Conservation (phyloP, 2,888 invertebrate genomes). For the Nymphalis c-album region DNA sequence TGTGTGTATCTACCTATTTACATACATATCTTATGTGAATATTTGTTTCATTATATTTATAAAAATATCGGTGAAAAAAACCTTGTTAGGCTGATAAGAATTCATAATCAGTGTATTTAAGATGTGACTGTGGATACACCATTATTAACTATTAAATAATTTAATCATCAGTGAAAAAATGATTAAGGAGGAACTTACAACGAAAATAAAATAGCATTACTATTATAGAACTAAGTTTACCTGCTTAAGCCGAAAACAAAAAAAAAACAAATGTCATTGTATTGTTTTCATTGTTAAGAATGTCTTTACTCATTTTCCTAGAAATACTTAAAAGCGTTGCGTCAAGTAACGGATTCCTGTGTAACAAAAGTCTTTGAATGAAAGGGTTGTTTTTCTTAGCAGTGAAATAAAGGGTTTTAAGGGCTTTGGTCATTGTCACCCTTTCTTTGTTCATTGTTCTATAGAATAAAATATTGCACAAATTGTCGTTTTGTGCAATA, state of each 20-base stretch:
- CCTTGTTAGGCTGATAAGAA: too few relatives aligned
- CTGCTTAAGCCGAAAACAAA: not conserved
- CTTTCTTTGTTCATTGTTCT: conserved; percentile 68
- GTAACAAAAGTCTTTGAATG: conserved; percentile 65
- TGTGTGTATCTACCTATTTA: too few relatives aligned
- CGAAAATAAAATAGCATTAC: not conserved
- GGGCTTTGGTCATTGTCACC: conserved; percentile 64
- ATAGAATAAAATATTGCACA: conserved; percentile 63
- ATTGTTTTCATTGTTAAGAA: conserved; percentile 20
- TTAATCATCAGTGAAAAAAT: not conserved
- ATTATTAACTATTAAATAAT: too few relatives aligned
- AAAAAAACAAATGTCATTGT: not conserved
- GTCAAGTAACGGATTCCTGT: conserved; percentile 65
- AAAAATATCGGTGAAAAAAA: too few relatives aligned
- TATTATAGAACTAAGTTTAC: not conserved
- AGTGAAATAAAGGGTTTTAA: conserved; percentile 71
- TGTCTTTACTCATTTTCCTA: conserved; percentile 47
- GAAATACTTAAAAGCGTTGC: conserved; percentile 61
- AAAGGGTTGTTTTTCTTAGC: conserved; percentile 76
- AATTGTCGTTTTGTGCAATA: conserved; percentile 60
- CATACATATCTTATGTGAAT: too few relatives aligned
- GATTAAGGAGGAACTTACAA: not conserved
- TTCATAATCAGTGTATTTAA: too few relatives aligned
- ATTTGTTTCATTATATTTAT: too few relatives aligned
- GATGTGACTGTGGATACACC: too few relatives aligned